Percentiles rank a stretch among this genome's conserved stretches.
Evolutionary conservation across 2,888 invertebrate genomes (phyloP).

Genomic region (Eupithecia dodoneata): DNA sequence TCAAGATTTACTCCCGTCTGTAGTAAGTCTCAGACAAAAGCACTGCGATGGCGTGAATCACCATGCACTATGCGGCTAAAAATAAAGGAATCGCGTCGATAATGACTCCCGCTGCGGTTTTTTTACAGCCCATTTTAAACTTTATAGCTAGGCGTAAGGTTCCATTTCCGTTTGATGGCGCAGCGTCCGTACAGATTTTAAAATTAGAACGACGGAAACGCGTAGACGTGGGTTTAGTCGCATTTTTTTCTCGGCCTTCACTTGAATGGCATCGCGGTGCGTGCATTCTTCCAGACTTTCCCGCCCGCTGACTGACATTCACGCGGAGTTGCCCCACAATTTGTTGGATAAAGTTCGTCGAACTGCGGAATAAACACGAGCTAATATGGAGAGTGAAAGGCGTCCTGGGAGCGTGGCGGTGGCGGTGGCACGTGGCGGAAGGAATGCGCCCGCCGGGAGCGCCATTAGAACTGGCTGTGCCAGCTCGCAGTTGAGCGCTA

Average conservation of each 20-base stretch:
- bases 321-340: constrained; percentile 52
- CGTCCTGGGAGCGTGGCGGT: constrained; percentile 50
- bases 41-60: constrained; percentile 63
- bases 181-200: constrained; percentile 60
- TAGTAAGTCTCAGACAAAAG: constrained; percentile 76
- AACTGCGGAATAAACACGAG: constrained; percentile 64
- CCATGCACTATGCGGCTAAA: constrained; percentile 39
- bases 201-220: constrained; percentile 81
- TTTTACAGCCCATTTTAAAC: constrained; percentile 57
- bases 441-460: constrained; percentile 58
- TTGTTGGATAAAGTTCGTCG: constrained; percentile 67
- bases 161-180: constrained; percentile 51
- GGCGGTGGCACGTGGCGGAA: constrained; percentile 56
- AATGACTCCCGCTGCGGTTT: constrained; percentile 63
- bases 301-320: constrained; percentile 65
- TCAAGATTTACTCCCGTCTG: constrained; percentile 79
- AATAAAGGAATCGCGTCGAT: constrained; percentile 53
- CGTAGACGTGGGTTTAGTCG: constrained; percentile 50
- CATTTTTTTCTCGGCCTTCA: constrained; percentile 72
- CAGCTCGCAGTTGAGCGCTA: constrained; percentile 28
- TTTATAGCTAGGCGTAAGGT: constrained; percentile 52
- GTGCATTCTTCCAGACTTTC: constrained; percentile 52
- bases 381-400: constrained; percentile 73
- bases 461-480: constrained; percentile 56
- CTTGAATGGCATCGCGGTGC: constrained; percentile 75